Evolutionary conservation across 2,113 vertebrate species (phyloP).

Genomic region (Daboia siamensis): DNA sequence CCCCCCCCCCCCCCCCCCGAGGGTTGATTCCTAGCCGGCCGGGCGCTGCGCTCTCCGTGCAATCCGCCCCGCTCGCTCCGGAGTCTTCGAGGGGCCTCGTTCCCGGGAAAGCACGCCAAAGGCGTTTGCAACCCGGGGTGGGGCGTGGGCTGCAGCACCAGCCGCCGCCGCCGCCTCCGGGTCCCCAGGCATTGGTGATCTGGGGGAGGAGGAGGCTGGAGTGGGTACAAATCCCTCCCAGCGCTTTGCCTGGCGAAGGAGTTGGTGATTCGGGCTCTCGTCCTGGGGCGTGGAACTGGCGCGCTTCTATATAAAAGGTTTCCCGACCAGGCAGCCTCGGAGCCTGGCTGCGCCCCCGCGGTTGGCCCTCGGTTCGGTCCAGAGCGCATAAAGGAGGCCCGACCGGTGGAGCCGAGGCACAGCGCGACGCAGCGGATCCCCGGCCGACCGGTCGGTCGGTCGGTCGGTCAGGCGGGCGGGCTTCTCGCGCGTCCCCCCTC

Average conservation of each 20-base stretch:
- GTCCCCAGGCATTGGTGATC: neutral
- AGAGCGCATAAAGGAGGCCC: neutral
- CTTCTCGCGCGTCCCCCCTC: slow-evolving; percentile 17
- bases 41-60: neutral
- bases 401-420: neutral
- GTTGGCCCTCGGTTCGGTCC: neutral
- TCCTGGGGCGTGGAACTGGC: slow-evolving; percentile 16
- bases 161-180: neutral
- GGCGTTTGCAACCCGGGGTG: neutral
- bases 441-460: neutral
- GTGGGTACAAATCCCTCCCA: neutral
- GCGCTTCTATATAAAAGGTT: slow-evolving; percentile 15
- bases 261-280: neutral
- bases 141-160: neutral
- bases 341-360: slow-evolving; percentile 1
- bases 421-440: neutral
- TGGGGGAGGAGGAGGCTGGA: neutral
- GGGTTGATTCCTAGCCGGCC: neutral
- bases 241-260: neutral
- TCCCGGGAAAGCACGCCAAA: neutral
- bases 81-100: neutral
- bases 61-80: neutral
- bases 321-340: neutral
- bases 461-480: neutral
- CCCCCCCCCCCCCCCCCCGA: no score